Conservation (phyloP, 2,113 vertebrate species). For the Danio rerio region GRCz12tu NC_133182.1:28412001-28412500, state of each 20-base stretch:
- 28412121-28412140: not conserved
- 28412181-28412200: not conserved
- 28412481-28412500: conserved; percentile 55
- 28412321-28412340: conserved; percentile 55
- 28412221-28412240: conserved; percentile 15
- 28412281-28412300: conserved; percentile 45
- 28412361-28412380: conserved; percentile 73
- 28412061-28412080: not conserved
- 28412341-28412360: conserved; percentile 69
- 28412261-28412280: conserved; percentile 33
- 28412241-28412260: conserved; percentile 28
- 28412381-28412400: conserved; percentile 70
- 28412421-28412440: conserved; percentile 69
- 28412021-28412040: not conserved
- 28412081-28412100: not conserved
- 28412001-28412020: not conserved
- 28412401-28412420: conserved; percentile 73
- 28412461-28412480: conserved; percentile 62
- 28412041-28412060: not conserved
- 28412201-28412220: conserved; percentile 24
- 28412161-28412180: conserved; percentile 22
- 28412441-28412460: conserved; percentile 72
- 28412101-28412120: not conserved
- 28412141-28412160: not conserved
- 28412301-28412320: conserved; percentile 59